Base-by-base conservation (phyloP, 2,888 invertebrate species). In the Amblyjoppa proteus region DNA sequence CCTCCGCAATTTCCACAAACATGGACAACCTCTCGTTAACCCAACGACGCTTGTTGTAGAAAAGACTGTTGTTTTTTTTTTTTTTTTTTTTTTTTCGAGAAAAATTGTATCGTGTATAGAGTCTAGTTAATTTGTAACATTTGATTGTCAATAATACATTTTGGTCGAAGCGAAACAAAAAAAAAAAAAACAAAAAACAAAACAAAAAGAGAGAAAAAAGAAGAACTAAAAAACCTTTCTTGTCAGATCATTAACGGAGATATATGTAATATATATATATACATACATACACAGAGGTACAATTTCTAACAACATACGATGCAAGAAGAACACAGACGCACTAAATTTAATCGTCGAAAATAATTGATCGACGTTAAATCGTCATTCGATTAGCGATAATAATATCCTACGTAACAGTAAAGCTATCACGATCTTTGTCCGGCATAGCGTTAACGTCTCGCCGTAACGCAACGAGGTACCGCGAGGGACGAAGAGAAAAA, bases 81-180 rank as follows among this genome's bases (percentile, higher is more conserved):
- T 20, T 20, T 20, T 20, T 20, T 20, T 20, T 20, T 49, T 49
- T 49, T 49, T 58, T 77, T 84, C 41, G 81, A 81, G 70, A 81
- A 73, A 79, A 75, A 41, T 75, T 56, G 49, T 58, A 53, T 79
- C 49, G 38, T 69, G 78, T 41, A 75, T 80, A 58, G 45, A 81
- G 71, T 83, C 83, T 79, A 83, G n/a, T 76, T 76, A 85, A 83
- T 85, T 85, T 80, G 79, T 79, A 85, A 83, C 85, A 76, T 85
- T 85, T 83, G 83, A 85, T 85, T 85, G 85, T 85, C 85, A 73
- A 85, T 85, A 83, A 85, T 85, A 85, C 85, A 85, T 85, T 83
- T 85, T 85, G 85, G 83, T 85, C 85, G 79, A 85, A 83, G 85
- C 82, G 71, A 79, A 75, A 74, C 38, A 61, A 34, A 69, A 69